Percentiles rank a stretch among this genome's conserved stretches.
Evolutionary conservation across 2,888 invertebrate species (phyloP).

Genomic region (Labia minor): DNA sequence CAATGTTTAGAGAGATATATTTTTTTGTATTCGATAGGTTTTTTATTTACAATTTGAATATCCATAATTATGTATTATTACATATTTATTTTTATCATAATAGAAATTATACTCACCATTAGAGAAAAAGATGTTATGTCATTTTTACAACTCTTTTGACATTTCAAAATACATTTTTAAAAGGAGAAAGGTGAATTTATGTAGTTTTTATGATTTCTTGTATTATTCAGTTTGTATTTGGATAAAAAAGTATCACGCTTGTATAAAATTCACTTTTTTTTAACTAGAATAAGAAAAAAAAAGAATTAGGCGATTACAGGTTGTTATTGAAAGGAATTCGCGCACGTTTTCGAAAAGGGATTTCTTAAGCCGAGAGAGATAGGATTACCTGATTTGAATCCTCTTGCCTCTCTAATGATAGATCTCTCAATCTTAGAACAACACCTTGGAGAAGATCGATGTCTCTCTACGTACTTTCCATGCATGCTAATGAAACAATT

Average conservation of each 20-base stretch:
- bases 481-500: background rate
- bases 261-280: background rate
- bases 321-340: background rate
- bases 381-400: constrained; percentile 1
- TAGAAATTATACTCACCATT: background rate
- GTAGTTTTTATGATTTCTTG: background rate
- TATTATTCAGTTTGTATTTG: background rate
- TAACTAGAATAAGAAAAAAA: background rate
- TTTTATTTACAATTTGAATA: no score
- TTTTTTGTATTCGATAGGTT: background rate
- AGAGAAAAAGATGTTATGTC: background rate
- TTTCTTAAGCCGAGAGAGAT: background rate
- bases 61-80: background rate
- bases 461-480: background rate
- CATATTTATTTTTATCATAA: background rate
- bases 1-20: background rate
- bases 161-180: background rate
- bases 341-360: background rate
- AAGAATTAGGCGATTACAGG: background rate
- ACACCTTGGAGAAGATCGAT: background rate
- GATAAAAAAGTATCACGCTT: background rate
- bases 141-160: background rate
- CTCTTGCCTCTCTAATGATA: background rate
- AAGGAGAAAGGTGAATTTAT: constrained; percentile 1
- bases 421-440: background rate